A percentile compares a stretch with the other conserved stretches of the same genome.
Evolutionary conservation across 1,140 invertebrate species (phyloP).

Genomic region (Vollenhovia emeryi): DNA sequence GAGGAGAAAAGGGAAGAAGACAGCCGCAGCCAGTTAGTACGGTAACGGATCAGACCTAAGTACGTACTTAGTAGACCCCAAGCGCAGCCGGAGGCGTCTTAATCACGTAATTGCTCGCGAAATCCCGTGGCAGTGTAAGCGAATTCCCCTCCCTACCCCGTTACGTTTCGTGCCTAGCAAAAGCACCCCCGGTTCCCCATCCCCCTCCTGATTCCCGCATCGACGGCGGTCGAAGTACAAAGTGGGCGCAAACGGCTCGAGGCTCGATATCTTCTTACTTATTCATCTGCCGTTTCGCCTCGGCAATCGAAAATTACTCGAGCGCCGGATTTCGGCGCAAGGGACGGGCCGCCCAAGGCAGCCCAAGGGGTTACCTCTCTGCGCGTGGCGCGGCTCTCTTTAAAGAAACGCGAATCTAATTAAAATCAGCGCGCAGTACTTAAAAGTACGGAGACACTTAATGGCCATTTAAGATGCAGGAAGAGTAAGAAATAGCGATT

Average conservation of each 20-base stretch:
- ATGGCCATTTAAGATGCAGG: constrained; percentile 23
- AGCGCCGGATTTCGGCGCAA: constrained; percentile 38
- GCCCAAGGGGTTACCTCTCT: constrained; percentile 38
- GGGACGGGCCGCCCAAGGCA: constrained; percentile 27
- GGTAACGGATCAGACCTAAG: constrained; percentile 83
- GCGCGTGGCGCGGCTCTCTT: not conserved
- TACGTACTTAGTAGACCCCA: constrained; percentile 83
- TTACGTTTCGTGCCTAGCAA: constrained; percentile 10
- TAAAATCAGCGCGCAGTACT: constrained; percentile 25
- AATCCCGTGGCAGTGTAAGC: constrained; percentile 79
- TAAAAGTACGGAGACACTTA: constrained; percentile 13
- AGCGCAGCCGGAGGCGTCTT: constrained; percentile 83
- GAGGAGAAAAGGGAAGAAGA: constrained; percentile 33
- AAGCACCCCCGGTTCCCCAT: not conserved
- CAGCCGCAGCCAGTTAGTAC: constrained; percentile 75
- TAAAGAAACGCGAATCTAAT: constrained; percentile 42
- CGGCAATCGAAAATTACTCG: constrained; percentile 80
- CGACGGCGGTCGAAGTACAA: constrained; percentile 75
- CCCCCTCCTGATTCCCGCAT: constrained; percentile 10
- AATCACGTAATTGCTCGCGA: constrained; percentile 85
- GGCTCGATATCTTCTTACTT: constrained; percentile 85
- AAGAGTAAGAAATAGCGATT: not conserved
- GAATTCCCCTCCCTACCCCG: not conserved
- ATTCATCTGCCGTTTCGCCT: constrained; percentile 82
- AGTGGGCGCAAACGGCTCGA: constrained; percentile 82